Percentiles rank a stretch among this genome's conserved stretches.
Conservation (phyloP, 2,888 invertebrate genomes). For the Acanthosepion esculentum region DNA sequence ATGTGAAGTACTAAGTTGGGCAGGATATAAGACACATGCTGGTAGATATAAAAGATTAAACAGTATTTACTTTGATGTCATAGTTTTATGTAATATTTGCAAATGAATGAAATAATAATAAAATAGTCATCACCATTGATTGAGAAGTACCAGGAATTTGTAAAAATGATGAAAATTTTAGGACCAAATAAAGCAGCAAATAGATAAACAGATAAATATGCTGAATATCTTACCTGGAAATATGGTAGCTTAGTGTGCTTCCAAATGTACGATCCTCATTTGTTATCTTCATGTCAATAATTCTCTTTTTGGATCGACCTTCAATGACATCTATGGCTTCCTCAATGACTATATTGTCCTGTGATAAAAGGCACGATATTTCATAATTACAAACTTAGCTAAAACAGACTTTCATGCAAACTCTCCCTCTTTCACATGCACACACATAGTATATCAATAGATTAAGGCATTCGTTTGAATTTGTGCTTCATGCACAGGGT, state of each 20-base stretch:
- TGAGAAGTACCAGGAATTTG: no score
- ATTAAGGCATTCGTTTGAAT: neutral
- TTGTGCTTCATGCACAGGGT: no score
- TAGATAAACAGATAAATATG: neutral
- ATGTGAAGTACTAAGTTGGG: no score
- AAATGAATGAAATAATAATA: no score
- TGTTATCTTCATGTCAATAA: slow-evolving; percentile 86
- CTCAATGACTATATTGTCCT: slow-evolving; percentile 78
- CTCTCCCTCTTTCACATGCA: neutral
- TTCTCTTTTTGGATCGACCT: slow-evolving; percentile 81
- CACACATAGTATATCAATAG: neutral
- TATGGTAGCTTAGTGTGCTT: slow-evolving; percentile 93
- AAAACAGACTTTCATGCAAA: neutral
- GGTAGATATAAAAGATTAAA: no score
- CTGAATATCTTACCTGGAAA: slow-evolving; percentile 85
- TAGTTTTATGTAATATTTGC: no score
- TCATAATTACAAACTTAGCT: neutral
- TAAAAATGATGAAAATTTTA: no score
- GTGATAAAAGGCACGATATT: slow-evolving; percentile 45
- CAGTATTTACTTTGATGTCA: no score
- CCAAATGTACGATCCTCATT: slow-evolving; percentile 96
- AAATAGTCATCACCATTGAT: no score
- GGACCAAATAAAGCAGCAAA: neutral
- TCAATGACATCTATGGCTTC: slow-evolving; percentile 83
- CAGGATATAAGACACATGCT: no score